Conservation (phyloP, 30 jellyfish, hydroid and myxozoan genomes). For the Clytia hemisphaerica region DNA sequence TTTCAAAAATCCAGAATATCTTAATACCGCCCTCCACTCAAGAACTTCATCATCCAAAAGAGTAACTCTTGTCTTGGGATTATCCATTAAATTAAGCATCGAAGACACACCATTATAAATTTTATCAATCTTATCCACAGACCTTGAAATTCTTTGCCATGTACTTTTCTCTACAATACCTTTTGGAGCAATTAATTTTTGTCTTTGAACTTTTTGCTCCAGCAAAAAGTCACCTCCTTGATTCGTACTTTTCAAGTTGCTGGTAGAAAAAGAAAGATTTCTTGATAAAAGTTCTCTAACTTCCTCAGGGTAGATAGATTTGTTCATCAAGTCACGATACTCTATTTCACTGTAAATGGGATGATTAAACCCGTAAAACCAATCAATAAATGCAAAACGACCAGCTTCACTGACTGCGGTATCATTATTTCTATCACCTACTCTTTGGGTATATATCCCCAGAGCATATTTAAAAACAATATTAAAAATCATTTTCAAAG, state of each 20-base stretch:
- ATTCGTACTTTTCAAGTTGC: not conserved
- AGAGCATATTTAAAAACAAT: not conserved
- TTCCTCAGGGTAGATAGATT: not conserved
- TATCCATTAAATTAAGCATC: not conserved
- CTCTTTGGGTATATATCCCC: slow-evolving; percentile 9
- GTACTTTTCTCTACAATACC: not conserved
- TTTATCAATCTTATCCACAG: not conserved
- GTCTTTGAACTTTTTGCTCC: slow-evolving; percentile 4
- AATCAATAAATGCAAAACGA: not conserved
- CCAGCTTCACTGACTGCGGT: slow-evolving; percentile 1
- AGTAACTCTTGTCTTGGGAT: not conserved
- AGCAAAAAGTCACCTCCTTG: slow-evolving; percentile 13
- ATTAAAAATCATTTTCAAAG: not conserved
- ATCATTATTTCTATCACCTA: slow-evolving; percentile 8
- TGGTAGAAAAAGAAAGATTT: slow-evolving; percentile 1
- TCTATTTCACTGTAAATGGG: not conserved
- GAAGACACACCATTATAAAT: not conserved
- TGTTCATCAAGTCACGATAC: not conserved
- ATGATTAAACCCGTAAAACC: not conserved
- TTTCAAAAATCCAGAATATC: not conserved
- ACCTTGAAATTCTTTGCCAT: slow-evolving; percentile 14
- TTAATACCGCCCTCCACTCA: slow-evolving; percentile 8
- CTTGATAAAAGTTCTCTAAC: not conserved
- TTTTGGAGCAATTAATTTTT: slow-evolving; percentile 2
- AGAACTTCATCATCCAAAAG: not conserved